Percentiles rank a stretch among this genome's conserved stretches.
These are phyloP conservation scores for Andrena fulva DNA, from an alignment of 2,888 invertebrate genomes.

Conservation along the genomic window DNA sequence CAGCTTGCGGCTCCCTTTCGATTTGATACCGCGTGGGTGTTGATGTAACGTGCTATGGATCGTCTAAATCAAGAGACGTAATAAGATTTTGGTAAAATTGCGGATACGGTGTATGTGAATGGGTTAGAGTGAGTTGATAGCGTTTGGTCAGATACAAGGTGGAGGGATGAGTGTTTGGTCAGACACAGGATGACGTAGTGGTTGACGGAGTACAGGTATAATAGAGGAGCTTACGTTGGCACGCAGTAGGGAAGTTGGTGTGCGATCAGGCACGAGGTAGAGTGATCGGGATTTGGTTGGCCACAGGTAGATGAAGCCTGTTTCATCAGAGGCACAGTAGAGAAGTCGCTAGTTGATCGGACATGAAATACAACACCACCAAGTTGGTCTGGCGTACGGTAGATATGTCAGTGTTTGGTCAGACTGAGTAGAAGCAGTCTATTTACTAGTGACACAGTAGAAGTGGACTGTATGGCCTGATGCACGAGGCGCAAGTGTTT, in stretches of 20 bases:
- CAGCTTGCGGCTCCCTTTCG: background rate
- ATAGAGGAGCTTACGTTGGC: too few species aligned
- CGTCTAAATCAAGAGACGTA: background rate
- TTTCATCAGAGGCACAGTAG: background rate
- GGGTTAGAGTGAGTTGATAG: background rate
- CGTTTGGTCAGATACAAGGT: background rate
- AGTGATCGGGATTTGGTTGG: too few species aligned
- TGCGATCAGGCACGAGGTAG: too few species aligned
- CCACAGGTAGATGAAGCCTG: too few species aligned
- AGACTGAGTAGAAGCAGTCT: background rate
- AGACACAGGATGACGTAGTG: background rate
- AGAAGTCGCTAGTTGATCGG: background rate
- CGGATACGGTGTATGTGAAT: background rate
- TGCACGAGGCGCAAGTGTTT: background rate
- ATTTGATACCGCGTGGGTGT: background rate
- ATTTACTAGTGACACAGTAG: background rate
- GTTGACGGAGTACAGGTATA: background rate
- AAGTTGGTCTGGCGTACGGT: background rate
- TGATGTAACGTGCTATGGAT: background rate
- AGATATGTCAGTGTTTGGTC: background rate
- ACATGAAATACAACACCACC: background rate
- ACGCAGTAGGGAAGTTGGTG: too few species aligned
- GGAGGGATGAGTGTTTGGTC: background rate
- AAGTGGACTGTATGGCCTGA: too few species aligned
- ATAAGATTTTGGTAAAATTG: background rate